A percentile compares a stretch with the other conserved stretches of the same genome.
Evolutionary conservation across 2,113 vertebrate species (phyloP).

Genomic region (Scortum barcoo): DNA sequence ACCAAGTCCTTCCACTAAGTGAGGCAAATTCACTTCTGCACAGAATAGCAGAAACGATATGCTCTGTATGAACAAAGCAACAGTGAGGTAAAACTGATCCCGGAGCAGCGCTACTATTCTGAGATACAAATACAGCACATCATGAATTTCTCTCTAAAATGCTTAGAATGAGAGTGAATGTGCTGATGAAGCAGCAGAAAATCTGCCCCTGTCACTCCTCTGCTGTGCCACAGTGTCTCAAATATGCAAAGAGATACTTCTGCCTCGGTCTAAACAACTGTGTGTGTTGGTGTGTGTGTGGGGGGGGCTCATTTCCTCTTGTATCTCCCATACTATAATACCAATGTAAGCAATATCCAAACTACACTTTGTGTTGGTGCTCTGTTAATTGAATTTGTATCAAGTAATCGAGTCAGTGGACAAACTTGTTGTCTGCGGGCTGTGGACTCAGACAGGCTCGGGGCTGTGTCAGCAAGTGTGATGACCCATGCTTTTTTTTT

Average conservation of each 20-base stretch:
- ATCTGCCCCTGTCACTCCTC: constrained; percentile 34
- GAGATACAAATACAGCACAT: constrained; percentile 34
- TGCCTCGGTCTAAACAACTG: constrained; percentile 27
- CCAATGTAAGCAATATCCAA: constrained; percentile 50
- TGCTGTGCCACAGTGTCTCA: constrained; percentile 32
- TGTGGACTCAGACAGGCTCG: constrained; percentile 8
- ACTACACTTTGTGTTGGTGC: constrained; percentile 29
- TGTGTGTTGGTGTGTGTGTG: constrained; percentile 20
- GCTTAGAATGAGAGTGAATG: constrained; percentile 30
- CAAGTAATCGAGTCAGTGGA: constrained; percentile 41
- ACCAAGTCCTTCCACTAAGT: neutral
- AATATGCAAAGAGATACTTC: constrained; percentile 56
- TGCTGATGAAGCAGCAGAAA: constrained; percentile 34
- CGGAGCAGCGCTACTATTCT: neutral
- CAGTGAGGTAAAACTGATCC: constrained; percentile 32
- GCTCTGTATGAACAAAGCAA: constrained; percentile 20
- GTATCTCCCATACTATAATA: constrained; percentile 25
- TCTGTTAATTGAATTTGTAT: constrained; percentile 52
- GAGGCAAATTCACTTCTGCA: neutral
- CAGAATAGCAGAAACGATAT: constrained; percentile 22
- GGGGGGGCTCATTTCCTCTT: constrained; percentile 13
- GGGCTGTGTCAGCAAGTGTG: neutral
- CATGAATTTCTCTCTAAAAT: constrained; percentile 24
- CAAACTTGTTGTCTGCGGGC: constrained; percentile 40
- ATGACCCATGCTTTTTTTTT: neutral